Evolutionary conservation across 2,797 vertebrate species (phyloP), one percentile per base, ranked within the genome.

Genomic region (Ptychadena robeensis): DNA sequence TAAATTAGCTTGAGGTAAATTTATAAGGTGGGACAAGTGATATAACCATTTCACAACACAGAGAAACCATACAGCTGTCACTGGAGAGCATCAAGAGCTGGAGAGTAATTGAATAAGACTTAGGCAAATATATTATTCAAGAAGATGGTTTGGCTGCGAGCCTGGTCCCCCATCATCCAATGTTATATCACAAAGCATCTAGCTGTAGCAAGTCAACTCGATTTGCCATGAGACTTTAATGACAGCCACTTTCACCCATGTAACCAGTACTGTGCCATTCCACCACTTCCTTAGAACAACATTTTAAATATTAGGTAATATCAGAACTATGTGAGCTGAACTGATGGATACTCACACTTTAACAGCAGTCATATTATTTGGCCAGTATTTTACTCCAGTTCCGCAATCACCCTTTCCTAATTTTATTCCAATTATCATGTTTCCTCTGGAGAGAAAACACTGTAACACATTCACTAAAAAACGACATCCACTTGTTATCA

Each of bases 381-480:
- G 30, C 57, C 53, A 74, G 68, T 82, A 85, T 80, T 80, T 87
- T 84, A 32, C 69, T 82, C 73, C 66, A 86, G 75, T 90, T 88
- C 87, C 79, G 81, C 66, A 88, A 87, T 92, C 87, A 92, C 76
- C 87, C 88, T 92, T 92, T 89, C 86, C 93, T 93, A 87, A 92
- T 91, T 91, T 86, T 86, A 7, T 68, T 88, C 89, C 87, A 93
- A 88, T 93, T 93, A 93, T 87, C 82, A 78, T 89, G 78, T 91
- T 94, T 94, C 89, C 91, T 88, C 82, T 85, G 82, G 32, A 85
- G 59, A 89, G 85, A 91, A 82, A 72, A 91, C 88, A 90, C 38
- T 86, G 88, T 90, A 89, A 87, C 88, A 88, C 90, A 92, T 91
- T 92, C 85, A 87, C 87, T 82, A 76, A 87, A 85, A 82, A 88